A percentile compares a stretch with the other conserved stretches of the same genome.
Evolutionary conservation across 2,888 invertebrate species (phyloP).

Genomic region (Pemphredon lugubris): DNA sequence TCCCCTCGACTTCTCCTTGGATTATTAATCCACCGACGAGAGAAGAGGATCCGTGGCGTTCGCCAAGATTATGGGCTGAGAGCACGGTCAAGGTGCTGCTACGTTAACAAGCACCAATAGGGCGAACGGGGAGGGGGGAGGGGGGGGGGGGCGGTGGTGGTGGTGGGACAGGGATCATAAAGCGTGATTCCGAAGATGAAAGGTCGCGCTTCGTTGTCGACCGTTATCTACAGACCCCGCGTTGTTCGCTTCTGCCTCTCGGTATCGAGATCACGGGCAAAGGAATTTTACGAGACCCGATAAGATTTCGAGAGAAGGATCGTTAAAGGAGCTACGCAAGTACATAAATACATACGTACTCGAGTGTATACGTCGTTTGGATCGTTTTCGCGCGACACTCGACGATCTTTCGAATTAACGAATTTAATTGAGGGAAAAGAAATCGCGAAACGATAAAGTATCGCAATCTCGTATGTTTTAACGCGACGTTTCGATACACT

Average conservation of each 20-base stretch:
- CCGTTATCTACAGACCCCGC: slow-evolving; percentile 15
- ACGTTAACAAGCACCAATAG: slow-evolving; percentile 64
- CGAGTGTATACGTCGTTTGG: no score
- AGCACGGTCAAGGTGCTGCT: slow-evolving; percentile 62
- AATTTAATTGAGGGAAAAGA: no score
- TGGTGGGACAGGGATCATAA: slow-evolving; percentile 21
- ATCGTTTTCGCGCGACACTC: no score
- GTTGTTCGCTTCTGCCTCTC: background rate
- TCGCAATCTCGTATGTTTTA: no score
- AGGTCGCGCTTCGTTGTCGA: slow-evolving; percentile 40
- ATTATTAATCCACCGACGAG: slow-evolving; percentile 65
- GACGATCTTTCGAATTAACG: no score
- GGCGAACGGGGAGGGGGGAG: slow-evolving; percentile 20
- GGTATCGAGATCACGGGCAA: background rate
- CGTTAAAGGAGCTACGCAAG: no score
- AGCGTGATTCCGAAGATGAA: slow-evolving; percentile 48
- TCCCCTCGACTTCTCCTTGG: slow-evolving; percentile 50
- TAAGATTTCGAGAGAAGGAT: background rate
- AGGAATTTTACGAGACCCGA: background rate
- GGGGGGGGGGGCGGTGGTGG: no score
- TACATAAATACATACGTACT: no score
- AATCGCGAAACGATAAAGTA: no score
- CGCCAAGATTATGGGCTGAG: slow-evolving; percentile 60
- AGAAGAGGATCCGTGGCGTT: slow-evolving; percentile 62
- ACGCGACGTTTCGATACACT: no score